Evolutionary conservation across 1,140 invertebrate genomes (phyloP), one percentile per base, ranked within the genome.

Genomic region (Ctenoplectra terminalis): DNA sequence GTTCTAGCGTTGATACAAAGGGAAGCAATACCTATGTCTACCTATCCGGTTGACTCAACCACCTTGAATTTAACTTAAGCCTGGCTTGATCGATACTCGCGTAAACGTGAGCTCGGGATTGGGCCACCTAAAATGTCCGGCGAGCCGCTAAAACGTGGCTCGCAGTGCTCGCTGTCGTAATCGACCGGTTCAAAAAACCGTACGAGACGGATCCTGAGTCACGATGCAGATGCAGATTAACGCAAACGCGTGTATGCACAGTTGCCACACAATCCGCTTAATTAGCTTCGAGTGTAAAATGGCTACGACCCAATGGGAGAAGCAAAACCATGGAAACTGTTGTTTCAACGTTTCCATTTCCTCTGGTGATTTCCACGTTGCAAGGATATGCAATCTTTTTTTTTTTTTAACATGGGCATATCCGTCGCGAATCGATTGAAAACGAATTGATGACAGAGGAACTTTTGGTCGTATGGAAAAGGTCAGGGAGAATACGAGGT

Each of bases 221-320:
- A 56, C 52, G 40, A 58, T n/a, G 34, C 26, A 23, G 20, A 43
- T 29, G 48, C 67, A n/a, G 66, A 50, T 54, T 40, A 72, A 56
- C 34, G 34, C 15, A 29, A 43, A 58, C 9, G 46, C 60, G 31
- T 50, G 31, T 20, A 34, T 63, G 34, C n/a, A 40, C 73, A 29
- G 23, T 50, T 70, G 67, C 66, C 31, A 70, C 67, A 50, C 20
- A 15, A 70, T 34, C 67, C 34, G 34, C n/a, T 66, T 52, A 66
- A 76, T 76, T 43, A 73, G n/a, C 40, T 23, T 20, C 34, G 60
- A 29, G 34, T 64, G 34, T 23, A 61, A 74, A 74, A 8, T n/a
- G 71, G 31, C 52, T 31, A 34, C 29, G 40, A 73, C 23, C 11
- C 6, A 46, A n/a, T 8, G 54, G 48, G n/a, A 13, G 7, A 26